Evolutionary conservation across 2,113 vertebrate species (phyloP), one percentile per base, ranked within the genome.

Genomic region (Lucifuga dentata): DNA sequence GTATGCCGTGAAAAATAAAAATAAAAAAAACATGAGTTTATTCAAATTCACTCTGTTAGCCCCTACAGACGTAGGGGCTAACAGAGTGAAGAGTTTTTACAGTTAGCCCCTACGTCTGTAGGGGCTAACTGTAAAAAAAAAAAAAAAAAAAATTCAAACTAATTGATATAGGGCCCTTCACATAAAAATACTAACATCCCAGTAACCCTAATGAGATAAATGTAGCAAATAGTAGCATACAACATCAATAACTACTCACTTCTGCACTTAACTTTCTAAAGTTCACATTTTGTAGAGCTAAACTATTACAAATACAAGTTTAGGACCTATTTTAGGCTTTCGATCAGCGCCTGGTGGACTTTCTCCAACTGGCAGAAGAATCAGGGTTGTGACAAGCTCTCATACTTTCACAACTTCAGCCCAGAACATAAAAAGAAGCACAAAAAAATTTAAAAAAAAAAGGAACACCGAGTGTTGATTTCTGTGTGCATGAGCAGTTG

Each of bases 311-410:
- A 48, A 64, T 49, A 1, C 17, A 23, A 59, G 8, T 48, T 50
- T 44, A 8, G 21, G 53, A 58, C 56, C 52, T 79, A 19, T 76
- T 71, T 85, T 39, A 57, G 39, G 20, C 2, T 2, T 35, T 53
- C 55, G 40, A 68, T 41, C 59, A 58, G 61, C 57, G 58, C 59
- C 13, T 19, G 8, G 20, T 75, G 62, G 73, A 59, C 29, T 38
- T 44, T 43, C 29, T 83, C 73, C 78, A 85, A 35, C 57, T 82
- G 83, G 80, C 81, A 62, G 33, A 9, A 40, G 13, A 58, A 44
- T 39, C 40, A 20, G 20, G 36, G 57, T 23, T 44, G 46, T 43
- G 36, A 62, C 51, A 41, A 33, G 8, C 13, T 60, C 24, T 73
- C 40, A 64, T 50, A 45, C 55, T 20, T 48, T 67, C 63, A 50